phyloP scores from a whole-genome alignment of 2,113 vertebrate genomes.

The Butastur rufipennis region DNA sequence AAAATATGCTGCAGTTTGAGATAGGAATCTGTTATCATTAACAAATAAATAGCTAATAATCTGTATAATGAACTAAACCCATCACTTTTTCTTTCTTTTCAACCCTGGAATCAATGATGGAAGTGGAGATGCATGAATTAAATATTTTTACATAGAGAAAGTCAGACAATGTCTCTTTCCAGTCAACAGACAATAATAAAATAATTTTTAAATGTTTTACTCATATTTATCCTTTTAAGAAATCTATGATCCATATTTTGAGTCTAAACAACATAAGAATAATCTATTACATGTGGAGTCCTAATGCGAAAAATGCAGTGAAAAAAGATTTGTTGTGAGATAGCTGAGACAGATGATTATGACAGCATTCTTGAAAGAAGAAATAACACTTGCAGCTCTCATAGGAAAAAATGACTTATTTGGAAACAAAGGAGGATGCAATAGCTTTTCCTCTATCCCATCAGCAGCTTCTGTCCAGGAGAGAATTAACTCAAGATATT shows the following conservation, averaged over 20 bases:
- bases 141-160: neutral
- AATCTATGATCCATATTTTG: neutral
- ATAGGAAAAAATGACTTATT: neutral
- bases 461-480: neutral
- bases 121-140: neutral
- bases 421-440: neutral
- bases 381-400: neutral
- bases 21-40: neutral
- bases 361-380: neutral
- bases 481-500: neutral
- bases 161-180: neutral
- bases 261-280: neutral
- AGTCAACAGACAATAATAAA: neutral
- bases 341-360: neutral
- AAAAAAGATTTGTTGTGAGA: neutral
- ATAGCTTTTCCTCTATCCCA: neutral
- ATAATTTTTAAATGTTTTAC: neutral
- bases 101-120: neutral
- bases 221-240: neutral
- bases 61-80: neutral
- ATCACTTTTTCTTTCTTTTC: neutral
- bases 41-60: neutral
- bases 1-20: neutral
- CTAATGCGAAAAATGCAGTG: neutral
- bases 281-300: neutral